Percentiles rank a stretch among this genome's conserved stretches.
These are phyloP conservation scores for Austrolebias charrua DNA, from an alignment of 2,797 vertebrate species.

Conservation along the genomic window DNA sequence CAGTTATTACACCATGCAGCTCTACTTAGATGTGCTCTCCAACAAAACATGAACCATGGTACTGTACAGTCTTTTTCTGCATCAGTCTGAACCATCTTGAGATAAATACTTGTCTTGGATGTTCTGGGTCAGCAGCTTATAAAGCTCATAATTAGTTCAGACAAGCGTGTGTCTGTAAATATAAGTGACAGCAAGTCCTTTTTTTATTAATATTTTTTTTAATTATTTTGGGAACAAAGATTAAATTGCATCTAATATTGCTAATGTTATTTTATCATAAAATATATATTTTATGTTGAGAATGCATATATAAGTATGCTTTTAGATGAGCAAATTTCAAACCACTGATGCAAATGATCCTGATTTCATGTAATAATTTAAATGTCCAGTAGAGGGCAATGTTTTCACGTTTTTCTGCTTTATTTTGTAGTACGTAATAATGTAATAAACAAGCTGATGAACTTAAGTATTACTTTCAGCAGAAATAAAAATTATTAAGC, in stretches of 20 bases:
- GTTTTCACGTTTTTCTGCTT: conserved; percentile 23
- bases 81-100: conserved; percentile 23
- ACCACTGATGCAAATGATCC: background rate
- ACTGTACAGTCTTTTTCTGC: background rate
- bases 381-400: conserved; percentile 54
- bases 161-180: too few species aligned
- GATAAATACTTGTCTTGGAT: conserved; percentile 29
- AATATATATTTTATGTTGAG: too few species aligned
- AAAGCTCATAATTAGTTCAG: background rate
- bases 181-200: too few species aligned
- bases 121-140: conserved; percentile 52
- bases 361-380: background rate
- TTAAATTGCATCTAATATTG: too few species aligned
- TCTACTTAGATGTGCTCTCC: too few species aligned
- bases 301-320: too few species aligned
- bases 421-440: background rate
- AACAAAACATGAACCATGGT: too few species aligned
- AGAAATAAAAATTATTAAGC: too few species aligned
- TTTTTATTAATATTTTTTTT: too few species aligned
- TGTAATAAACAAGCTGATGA: background rate
- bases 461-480: background rate
- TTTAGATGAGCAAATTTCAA: too few species aligned
- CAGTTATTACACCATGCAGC: background rate
- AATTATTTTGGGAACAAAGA: too few species aligned
- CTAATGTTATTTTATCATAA: too few species aligned